Evolutionary conservation across 1,140 invertebrate genomes (phyloP).

Genomic region (Wiebesia pumilae): DNA sequence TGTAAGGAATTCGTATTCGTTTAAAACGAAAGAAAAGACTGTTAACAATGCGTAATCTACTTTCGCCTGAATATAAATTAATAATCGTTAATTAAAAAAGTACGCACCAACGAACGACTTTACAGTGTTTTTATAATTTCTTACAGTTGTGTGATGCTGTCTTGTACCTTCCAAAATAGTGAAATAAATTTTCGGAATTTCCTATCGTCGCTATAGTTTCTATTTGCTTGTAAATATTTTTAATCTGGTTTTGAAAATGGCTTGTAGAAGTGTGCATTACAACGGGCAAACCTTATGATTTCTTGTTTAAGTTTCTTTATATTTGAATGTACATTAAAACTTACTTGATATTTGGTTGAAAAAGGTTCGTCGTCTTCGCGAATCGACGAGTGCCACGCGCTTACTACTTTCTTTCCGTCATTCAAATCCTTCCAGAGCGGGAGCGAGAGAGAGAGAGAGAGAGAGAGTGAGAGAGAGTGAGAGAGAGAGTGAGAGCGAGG

Average conservation of each 20-base stretch:
- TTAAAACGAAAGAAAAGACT: too few relatives aligned
- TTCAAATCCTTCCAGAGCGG: constrained; percentile 1
- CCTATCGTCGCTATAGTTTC: too few relatives aligned
- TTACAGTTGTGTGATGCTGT: too few relatives aligned
- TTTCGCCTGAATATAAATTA: too few relatives aligned
- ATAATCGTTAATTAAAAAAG: too few relatives aligned
- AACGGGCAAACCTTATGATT: background rate
- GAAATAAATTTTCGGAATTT: too few relatives aligned
- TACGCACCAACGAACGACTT: too few relatives aligned
- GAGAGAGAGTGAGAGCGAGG: background rate
- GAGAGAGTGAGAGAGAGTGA: background rate
- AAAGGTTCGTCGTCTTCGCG: background rate
- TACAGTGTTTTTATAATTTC: too few relatives aligned
- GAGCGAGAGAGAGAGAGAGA: background rate
- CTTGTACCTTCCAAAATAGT: too few relatives aligned
- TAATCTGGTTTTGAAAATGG: background rate
- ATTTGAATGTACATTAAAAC: background rate
- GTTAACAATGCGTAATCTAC: too few relatives aligned
- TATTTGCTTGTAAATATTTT: too few relatives aligned
- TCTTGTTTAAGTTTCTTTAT: background rate
- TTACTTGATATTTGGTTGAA: background rate
- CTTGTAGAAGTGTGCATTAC: background rate
- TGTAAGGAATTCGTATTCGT: too few relatives aligned
- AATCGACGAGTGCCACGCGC: background rate
- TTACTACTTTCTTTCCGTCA: constrained; percentile 1